These are phyloP conservation scores for Ceratothoa steindachneri DNA, from an alignment of 2,888 invertebrate genomes.

Conservation along the genomic window DNA sequence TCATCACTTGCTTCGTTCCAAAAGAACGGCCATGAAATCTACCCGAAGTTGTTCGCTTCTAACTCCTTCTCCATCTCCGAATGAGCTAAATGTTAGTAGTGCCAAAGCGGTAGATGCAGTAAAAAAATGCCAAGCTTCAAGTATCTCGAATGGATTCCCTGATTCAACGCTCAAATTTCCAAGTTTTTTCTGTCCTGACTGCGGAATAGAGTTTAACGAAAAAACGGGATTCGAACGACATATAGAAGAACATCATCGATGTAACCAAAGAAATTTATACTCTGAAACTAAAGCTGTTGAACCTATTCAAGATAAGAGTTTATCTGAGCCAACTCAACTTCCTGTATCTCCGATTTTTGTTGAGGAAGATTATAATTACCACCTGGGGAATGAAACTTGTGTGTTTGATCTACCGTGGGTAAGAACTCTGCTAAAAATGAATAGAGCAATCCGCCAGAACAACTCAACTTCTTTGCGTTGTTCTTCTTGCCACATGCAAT, in stretches of 20 bases:
- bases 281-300: no score
- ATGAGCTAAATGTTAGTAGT: no score
- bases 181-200: not conserved
- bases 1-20: not conserved
- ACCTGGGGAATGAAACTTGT: not conserved
- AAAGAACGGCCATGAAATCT: not conserved
- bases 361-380: not conserved
- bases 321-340: not conserved
- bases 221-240: not conserved
- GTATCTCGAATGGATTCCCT: not conserved
- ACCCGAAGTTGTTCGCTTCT: not conserved
- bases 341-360: not conserved
- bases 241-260: not conserved
- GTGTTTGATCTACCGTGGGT: not conserved
- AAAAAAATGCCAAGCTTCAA: not conserved
- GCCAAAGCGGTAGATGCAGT: no score
- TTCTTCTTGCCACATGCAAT: not conserved
- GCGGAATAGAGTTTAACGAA: not conserved
- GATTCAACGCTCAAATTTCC: not conserved
- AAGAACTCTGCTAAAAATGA: not conserved
- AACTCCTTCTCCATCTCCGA: not conserved
- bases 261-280: not conserved
- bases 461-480: not conserved
- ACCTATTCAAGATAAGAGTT: no score
- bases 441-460: not conserved